Base-by-base conservation (phyloP, 1,140 invertebrate genomes). In the Ceratitis capitata region DNA sequence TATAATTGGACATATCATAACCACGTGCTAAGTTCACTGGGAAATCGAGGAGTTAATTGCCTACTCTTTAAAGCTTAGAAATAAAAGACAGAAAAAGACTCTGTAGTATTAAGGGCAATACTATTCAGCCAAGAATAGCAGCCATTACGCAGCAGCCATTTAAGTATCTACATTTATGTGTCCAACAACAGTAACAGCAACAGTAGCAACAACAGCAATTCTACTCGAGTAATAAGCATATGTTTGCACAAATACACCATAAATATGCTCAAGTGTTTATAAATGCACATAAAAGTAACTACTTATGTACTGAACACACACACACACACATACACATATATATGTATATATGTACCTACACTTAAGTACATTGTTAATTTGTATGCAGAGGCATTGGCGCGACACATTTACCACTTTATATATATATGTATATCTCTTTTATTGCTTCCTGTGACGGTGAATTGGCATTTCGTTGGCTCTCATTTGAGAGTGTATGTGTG, bases 261-360 rank as follows among this genome's bases (percentile, higher is more conserved):
- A 69, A 69, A 69, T 69, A 69, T 69, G 29, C 61, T 39, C 61
- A 69, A 69, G 61, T 69, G 61, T 69, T 69, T 69, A 69, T 69
- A 69, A 69, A 69, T 69, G 32, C 32, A 16, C 32, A 64, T 64
- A 35, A 69, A 69, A 39, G 29, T 69, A 39, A 69, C 61, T 69
- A 14, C 16, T 9, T n/a, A 39, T 32, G n/a, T 47, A 29, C 0
- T 12, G 9, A 1, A 61, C 4, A 32, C 58, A 10, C 26, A 3
- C 26, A 61, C 58, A 26, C 0, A 29, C 7, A 58, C 56, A 7
- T 2, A 9, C 58, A 64, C 14, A 69, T 19, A 35, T 7, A 19
- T 53, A 53, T 7, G 51, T 53, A 53, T 5, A 16, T 12, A 19
- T 19, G n/a, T 53, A 49, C 47, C 14, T 12, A 32, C 58, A 61